Evolutionary conservation across 2,113 vertebrate genomes (phyloP).

Genomic region (Eulemur macaco): DNA sequence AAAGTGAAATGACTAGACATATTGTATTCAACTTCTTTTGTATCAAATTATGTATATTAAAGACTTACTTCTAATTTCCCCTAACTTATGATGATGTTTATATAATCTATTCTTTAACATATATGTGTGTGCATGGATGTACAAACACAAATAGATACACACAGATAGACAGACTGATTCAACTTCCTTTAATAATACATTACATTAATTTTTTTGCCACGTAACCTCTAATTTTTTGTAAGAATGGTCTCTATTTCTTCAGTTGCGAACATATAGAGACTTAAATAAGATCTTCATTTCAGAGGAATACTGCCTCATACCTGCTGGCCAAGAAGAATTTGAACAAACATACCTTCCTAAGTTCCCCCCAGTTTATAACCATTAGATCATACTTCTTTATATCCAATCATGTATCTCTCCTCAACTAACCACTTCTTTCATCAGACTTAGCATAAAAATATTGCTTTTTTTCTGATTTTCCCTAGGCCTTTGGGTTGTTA

Average conservation of each 20-base stretch:
- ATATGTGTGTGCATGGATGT: neutral
- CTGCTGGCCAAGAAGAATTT: neutral
- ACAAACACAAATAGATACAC: neutral
- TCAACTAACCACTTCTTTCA: neutral
- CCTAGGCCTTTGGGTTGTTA: neutral
- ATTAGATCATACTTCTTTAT: neutral
- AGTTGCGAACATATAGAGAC: neutral
- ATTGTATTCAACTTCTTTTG: neutral
- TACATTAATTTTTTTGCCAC: neutral
- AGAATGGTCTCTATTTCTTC: neutral
- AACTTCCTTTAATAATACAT: neutral
- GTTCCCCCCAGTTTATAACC: neutral
- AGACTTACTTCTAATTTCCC: neutral
- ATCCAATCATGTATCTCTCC: neutral
- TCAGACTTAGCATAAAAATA: neutral
- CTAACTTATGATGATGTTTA: neutral
- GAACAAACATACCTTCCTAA: neutral
- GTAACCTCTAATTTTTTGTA: neutral
- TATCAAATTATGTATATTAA: neutral
- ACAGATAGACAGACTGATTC: neutral
- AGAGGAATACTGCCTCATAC: neutral
- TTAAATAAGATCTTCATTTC: neutral
- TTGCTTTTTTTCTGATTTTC: neutral
- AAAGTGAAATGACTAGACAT: neutral
- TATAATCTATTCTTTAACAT: neutral